phyloP scores from a whole-genome alignment of 1,140 invertebrate genomes.

The Drosophila gunungcola region DNA sequence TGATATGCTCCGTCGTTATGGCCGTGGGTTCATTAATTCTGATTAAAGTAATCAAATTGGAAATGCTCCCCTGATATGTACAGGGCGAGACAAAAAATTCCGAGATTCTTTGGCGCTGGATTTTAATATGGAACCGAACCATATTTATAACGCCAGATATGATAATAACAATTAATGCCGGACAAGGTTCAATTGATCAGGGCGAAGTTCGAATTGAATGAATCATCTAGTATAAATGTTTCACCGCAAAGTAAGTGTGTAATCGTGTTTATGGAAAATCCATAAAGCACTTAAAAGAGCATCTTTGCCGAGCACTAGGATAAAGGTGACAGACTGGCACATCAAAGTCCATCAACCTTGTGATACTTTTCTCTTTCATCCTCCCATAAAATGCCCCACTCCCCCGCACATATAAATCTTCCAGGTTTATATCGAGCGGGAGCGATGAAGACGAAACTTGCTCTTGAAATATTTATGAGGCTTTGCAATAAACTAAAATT shows the following conservation, averaged over 20 bases:
- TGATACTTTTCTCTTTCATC: slow-evolving; percentile 29
- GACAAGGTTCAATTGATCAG: slow-evolving; percentile 15
- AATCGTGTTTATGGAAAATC: slow-evolving; percentile 26
- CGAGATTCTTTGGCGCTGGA: slow-evolving; percentile 4
- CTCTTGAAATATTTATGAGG: slow-evolving; percentile 72
- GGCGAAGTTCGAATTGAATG: background rate
- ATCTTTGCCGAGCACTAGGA: slow-evolving; percentile 2
- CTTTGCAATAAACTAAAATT: slow-evolving; percentile 61
- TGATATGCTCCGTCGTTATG: slow-evolving; percentile 37
- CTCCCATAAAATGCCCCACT: slow-evolving; percentile 9
- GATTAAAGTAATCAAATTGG: slow-evolving; percentile 58
- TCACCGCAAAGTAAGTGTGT: background rate
- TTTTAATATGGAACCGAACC: background rate
- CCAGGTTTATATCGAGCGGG: slow-evolving; percentile 34
- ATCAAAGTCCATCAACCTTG: slow-evolving; percentile 47
- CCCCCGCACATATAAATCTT: slow-evolving; percentile 5
- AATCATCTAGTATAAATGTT: slow-evolving; percentile 9
- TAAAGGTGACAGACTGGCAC: slow-evolving; percentile 45
- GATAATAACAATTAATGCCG: slow-evolving; percentile 27
- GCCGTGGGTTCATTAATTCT: slow-evolving; percentile 39
- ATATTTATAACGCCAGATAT: slow-evolving; percentile 22
- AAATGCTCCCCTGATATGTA: slow-evolving; percentile 39
- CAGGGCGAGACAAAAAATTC: slow-evolving; percentile 1
- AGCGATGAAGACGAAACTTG: slow-evolving; percentile 46
- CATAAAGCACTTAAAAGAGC: slow-evolving; percentile 24